phyloP scores from a whole-genome alignment of 2,797 vertebrate genomes.

The Chloroceryle amazona region DNA sequence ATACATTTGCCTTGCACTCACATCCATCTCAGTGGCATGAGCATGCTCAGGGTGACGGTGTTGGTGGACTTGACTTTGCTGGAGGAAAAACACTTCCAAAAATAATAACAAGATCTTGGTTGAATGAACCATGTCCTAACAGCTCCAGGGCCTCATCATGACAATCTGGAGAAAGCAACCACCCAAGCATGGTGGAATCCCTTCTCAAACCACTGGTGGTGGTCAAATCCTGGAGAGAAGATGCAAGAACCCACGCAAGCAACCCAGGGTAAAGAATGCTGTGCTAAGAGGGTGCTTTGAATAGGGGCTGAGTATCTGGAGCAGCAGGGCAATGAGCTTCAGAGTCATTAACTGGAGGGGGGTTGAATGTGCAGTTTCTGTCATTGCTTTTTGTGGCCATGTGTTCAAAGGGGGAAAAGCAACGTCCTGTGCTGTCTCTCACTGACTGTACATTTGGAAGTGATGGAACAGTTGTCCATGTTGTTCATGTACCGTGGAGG shows the following conservation, averaged over 20 bases:
- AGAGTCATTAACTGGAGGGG: neutral
- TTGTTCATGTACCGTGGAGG: neutral
- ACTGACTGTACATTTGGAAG: fast-evolving
- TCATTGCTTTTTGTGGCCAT: fast-evolving
- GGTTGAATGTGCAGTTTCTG: neutral
- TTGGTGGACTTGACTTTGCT: neutral
- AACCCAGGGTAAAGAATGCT: constrained; percentile 26
- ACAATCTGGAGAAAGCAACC: neutral
- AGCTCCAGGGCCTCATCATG: constrained; percentile 19
- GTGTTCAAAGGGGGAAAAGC: neutral
- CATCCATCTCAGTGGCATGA: neutral
- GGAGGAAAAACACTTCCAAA: neutral
- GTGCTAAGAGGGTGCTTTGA: neutral
- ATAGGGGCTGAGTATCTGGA: neutral
- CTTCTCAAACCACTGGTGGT: neutral
- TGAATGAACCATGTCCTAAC: constrained; percentile 1
- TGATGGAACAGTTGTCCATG: neutral
- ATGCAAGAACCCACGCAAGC: neutral
- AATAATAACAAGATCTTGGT: neutral
- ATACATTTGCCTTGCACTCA: neutral
- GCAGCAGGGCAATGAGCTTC: neutral
- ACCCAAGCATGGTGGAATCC: neutral
- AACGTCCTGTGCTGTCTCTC: neutral
- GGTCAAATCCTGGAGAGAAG: neutral
- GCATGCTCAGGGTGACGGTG: neutral